A percentile compares a stretch with the other conserved stretches of the same genome.
Evolutionary conservation across 1,140 invertebrate species (phyloP).

Genomic region (Drosophila prosaltans): DNA sequence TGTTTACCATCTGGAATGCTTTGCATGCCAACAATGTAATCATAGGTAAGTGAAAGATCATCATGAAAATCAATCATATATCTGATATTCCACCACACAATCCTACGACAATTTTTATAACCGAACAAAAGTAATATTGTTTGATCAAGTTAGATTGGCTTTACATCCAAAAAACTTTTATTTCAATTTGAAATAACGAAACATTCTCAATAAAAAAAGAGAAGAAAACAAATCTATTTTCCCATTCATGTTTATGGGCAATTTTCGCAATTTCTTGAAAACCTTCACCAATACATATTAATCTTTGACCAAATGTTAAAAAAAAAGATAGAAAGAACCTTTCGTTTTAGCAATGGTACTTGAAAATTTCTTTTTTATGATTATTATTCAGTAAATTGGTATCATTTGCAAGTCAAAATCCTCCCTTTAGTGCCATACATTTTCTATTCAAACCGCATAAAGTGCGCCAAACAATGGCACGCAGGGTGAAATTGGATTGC

Average conservation of each 20-base stretch:
- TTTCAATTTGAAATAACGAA: not conserved
- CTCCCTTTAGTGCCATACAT: constrained; percentile 69
- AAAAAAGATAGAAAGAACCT: not conserved
- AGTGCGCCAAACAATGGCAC: constrained; percentile 44
- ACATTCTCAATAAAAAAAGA: not conserved
- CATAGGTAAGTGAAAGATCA: constrained; percentile 89
- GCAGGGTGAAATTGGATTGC: constrained; percentile 23
- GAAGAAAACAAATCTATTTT: constrained; percentile 19
- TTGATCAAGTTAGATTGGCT: not conserved
- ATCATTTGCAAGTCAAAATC: constrained; percentile 60
- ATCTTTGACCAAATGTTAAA: constrained; percentile 19
- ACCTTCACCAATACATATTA: constrained; percentile 16
- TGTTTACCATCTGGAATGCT: constrained; percentile 99
- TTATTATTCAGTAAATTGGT: constrained; percentile 66
- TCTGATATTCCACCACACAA: not conserved
- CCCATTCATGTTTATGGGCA: constrained; percentile 62
- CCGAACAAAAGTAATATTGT: not conserved
- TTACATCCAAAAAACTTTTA: not conserved
- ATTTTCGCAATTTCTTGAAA: constrained; percentile 49
- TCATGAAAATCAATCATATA: not conserved
- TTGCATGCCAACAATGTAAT: constrained; percentile 99
- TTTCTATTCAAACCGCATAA: constrained; percentile 81
- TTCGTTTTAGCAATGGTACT: constrained; percentile 70
- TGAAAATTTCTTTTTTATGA: constrained; percentile 76
- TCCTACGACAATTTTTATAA: too few relatives aligned